Evolutionary conservation across 2,797 vertebrate genomes (phyloP).

Genomic region (Sebastes hopkinsi): DNA sequence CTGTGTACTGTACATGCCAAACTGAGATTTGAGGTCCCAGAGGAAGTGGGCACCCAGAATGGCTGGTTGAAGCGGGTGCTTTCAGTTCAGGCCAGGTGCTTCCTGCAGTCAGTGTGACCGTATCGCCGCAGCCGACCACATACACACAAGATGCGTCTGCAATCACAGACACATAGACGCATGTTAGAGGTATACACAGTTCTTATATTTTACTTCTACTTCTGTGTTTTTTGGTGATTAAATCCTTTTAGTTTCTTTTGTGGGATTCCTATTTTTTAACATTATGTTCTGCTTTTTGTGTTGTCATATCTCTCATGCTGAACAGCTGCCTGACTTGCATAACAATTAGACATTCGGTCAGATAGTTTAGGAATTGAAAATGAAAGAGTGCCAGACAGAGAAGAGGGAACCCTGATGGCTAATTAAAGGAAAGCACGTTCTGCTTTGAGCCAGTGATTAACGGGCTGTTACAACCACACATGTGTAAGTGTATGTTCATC

Average conservation of each 20-base stretch:
- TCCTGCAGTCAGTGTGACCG: slow-evolving; percentile 14
- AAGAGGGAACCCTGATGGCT: slow-evolving; percentile 17
- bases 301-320: neutral
- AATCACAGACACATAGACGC: neutral
- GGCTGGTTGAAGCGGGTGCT: neutral
- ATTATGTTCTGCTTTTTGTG: neutral
- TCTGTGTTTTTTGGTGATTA: neutral
- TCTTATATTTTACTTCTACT: too few relatives aligned
- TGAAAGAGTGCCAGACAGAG: slow-evolving; percentile 15
- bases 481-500: neutral
- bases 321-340: neutral
- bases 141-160: neutral
- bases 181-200: neutral
- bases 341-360: neutral
- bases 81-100: slow-evolving; percentile 42
- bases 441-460: slow-evolving; percentile 20
- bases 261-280: neutral
- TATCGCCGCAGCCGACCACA: neutral
- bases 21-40: neutral
- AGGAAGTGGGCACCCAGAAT: slow-evolving; percentile 43
- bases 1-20: neutral
- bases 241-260: neutral
- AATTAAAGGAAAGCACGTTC: slow-evolving; percentile 18
- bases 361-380: slow-evolving; percentile 8
- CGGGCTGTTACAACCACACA: neutral